Conservation (phyloP, 1,140 invertebrate genomes). For the Cotesia vestalis region DNA sequence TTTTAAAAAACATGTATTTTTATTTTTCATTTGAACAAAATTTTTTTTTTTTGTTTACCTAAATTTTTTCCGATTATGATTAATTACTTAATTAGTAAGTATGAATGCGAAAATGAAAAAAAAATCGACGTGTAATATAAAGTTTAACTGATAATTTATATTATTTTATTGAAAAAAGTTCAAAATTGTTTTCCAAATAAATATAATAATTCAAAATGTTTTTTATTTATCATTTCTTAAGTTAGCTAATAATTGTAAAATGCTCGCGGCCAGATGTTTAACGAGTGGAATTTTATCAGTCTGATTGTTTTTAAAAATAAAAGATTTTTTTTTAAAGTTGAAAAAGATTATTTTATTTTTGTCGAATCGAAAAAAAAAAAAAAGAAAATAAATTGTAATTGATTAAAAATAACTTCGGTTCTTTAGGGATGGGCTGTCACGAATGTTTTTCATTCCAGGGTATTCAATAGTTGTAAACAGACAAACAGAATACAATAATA, state of each 20-base stretch:
- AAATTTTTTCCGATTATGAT: too few species aligned
- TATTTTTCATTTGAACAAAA: too few species aligned
- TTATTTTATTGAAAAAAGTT: neutral
- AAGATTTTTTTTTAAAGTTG: too few species aligned
- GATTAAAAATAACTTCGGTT: too few species aligned
- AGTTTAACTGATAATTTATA: neutral
- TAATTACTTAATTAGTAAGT: neutral
- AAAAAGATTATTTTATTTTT: too few species aligned
- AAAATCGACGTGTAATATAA: neutral
- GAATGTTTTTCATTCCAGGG: conserved; percentile 9
- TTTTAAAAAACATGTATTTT: neutral
- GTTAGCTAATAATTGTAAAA: conserved; percentile 42
- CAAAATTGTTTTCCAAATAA: neutral
- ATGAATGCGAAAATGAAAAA: neutral
- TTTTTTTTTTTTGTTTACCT: too few species aligned
- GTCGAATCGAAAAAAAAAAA: too few species aligned
- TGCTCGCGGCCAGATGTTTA: conserved; percentile 53
- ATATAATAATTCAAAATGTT: conserved; percentile 44
- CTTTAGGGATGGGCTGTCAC: too few species aligned
- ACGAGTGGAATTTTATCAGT: conserved; percentile 44
- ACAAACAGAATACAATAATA: too few species aligned
- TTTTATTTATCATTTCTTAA: conserved; percentile 42
- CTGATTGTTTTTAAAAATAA: too few species aligned
- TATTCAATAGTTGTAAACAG: too few species aligned
- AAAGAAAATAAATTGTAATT: too few species aligned